These are phyloP conservation scores for Polyploca ridens DNA, from an alignment of 2,888 invertebrate genomes.

Conservation along the genomic window DNA sequence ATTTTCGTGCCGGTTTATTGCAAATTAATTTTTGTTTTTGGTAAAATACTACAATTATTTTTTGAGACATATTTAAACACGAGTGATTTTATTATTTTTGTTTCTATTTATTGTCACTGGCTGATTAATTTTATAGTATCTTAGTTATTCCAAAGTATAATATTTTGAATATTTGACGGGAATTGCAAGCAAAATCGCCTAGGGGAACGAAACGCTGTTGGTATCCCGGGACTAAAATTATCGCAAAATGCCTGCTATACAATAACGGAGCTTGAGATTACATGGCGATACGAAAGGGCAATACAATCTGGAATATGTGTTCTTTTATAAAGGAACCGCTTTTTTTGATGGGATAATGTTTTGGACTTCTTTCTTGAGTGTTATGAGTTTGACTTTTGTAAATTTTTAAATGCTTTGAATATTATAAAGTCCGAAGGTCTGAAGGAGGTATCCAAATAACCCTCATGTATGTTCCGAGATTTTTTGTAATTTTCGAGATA, in stretches of 20 bases:
- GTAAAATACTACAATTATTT: not conserved
- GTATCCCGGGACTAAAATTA: not conserved
- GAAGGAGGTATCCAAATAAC: no score
- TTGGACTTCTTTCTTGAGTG: not conserved
- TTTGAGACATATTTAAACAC: not conserved
- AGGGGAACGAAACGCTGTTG: not conserved
- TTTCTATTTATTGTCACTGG: not conserved
- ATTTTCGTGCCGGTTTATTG: not conserved
- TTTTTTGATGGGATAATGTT: not conserved
- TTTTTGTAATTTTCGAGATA: no score
- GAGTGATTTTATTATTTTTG: no score
- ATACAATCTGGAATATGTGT: not conserved
- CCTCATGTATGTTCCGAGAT: no score
- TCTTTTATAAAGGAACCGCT: not conserved
- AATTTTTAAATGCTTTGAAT: no score
- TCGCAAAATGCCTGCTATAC: not conserved
- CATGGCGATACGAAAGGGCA: not conserved
- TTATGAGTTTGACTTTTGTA: not conserved
- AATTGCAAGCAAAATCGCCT: slow-evolving; percentile 8
- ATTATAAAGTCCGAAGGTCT: no score
- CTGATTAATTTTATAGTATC: not conserved
- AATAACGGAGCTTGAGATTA: not conserved
- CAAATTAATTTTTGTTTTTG: not conserved
- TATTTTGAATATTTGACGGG: not conserved
- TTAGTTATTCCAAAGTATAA: no score